Conservation (phyloP, 1,140 invertebrate genomes). For the Mycetomoellerius zeteki region DNA sequence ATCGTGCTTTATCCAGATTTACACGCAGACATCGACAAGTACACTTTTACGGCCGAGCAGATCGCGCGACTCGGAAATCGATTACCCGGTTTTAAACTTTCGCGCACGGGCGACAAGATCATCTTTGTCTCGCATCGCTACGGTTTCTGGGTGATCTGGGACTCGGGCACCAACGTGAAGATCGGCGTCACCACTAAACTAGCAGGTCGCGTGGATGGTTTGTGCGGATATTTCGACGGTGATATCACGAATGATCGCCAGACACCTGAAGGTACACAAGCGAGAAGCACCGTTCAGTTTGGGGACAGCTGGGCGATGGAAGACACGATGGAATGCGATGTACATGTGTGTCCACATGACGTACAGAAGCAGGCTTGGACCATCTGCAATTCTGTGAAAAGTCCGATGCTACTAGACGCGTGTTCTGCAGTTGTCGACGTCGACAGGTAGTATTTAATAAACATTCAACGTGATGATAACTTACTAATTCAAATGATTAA, state of each 20-base stretch:
- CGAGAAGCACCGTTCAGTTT: conserved; percentile 90
- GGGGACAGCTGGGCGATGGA: conserved; percentile 91
- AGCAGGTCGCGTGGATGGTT: conserved; percentile 89
- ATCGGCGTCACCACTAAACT: conserved; percentile 90
- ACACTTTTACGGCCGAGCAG: conserved; percentile 89
- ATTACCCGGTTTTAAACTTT: conserved; percentile 89
- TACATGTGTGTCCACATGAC: conserved; percentile 87
- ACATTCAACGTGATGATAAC: neutral
- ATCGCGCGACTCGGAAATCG: conserved; percentile 90
- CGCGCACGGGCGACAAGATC: conserved; percentile 90
- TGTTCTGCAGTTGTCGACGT: conserved; percentile 89
- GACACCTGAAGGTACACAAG: conserved; percentile 89
- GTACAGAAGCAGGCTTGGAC: conserved; percentile 89
- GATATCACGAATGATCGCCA: conserved; percentile 90
- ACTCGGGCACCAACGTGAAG: conserved; percentile 90
- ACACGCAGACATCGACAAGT: conserved; percentile 90
- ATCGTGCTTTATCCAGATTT: conserved; percentile 90
- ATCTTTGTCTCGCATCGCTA: conserved; percentile 90
- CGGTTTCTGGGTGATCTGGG: conserved; percentile 92
- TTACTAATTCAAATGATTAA: neutral
- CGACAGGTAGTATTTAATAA: conserved; percentile 84
- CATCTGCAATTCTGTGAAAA: conserved; percentile 88
- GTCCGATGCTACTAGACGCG: conserved; percentile 89
- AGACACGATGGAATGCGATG: conserved; percentile 86
- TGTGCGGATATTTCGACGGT: conserved; percentile 93